These are phyloP conservation scores for Spheniscus humboldti DNA, from an alignment of 2,797 vertebrate species.

Conservation along the genomic window DNA sequence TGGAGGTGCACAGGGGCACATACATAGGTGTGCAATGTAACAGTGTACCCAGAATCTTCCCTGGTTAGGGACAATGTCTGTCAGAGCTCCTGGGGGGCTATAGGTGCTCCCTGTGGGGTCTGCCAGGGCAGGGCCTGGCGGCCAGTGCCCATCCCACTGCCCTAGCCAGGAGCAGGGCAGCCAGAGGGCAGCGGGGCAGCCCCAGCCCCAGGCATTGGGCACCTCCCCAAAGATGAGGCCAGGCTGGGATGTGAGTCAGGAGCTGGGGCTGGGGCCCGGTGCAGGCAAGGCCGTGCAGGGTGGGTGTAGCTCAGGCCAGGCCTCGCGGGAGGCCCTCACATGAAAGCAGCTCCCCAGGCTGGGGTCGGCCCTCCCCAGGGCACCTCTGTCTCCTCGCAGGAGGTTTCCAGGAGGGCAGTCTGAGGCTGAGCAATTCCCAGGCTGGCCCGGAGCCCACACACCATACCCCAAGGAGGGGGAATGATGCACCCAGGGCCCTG, in stretches of 20 bases:
- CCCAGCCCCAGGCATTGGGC: fast-evolving
- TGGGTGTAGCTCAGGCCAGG: background rate
- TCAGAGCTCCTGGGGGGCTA: background rate
- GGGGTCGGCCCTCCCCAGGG: fast-evolving
- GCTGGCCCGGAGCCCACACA: background rate
- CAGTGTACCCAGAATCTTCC: background rate
- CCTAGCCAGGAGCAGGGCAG: background rate
- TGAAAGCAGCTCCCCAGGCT: background rate
- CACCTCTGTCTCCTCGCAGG: background rate
- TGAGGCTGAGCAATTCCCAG: background rate
- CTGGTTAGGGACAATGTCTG: background rate
- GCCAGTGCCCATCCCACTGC: fast-evolving
- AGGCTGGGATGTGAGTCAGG: fast-evolving
- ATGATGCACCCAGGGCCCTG: background rate
- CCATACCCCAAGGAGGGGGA: background rate
- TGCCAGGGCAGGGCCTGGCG: background rate
- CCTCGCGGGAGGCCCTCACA: background rate
- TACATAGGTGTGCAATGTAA: background rate
- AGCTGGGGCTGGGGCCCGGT: background rate
- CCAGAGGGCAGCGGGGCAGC: fast-evolving
- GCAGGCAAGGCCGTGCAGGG: fast-evolving
- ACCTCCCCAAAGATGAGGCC: background rate
- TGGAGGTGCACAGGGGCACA: background rate
- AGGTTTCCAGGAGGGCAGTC: background rate
- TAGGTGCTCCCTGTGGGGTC: fast-evolving